A percentile compares a stretch with the other conserved stretches of the same genome.
Conservation (phyloP, 2,113 vertebrate genomes). For the Crotophaga sulcirostris region DNA sequence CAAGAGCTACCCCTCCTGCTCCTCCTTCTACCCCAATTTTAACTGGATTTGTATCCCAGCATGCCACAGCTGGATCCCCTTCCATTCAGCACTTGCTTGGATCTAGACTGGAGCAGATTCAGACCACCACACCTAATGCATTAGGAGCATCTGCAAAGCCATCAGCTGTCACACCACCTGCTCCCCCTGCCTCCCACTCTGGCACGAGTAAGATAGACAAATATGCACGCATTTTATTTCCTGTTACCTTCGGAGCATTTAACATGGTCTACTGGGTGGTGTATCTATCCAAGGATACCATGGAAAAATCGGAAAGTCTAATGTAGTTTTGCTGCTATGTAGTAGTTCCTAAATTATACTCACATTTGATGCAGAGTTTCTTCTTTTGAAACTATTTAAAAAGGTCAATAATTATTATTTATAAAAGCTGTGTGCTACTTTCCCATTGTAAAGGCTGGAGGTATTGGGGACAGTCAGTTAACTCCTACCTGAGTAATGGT, state of each 20-base stretch:
- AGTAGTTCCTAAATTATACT: slow-evolving; percentile 72
- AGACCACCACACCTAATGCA: slow-evolving; percentile 80
- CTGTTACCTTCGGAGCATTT: slow-evolving; percentile 96
- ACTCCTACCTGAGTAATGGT: slow-evolving; percentile 41
- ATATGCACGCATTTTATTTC: slow-evolving; percentile 97
- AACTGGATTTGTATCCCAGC: slow-evolving; percentile 73
- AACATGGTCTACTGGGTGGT: slow-evolving; percentile 99
- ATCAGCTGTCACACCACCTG: slow-evolving; percentile 67
- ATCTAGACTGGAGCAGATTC: slow-evolving; percentile 88
- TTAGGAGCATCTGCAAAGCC: slow-evolving; percentile 78
- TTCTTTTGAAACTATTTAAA: slow-evolving; percentile 80
- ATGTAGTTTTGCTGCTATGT: slow-evolving; percentile 78
- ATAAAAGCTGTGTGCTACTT: slow-evolving; percentile 73
- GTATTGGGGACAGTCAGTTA: slow-evolving; percentile 61
- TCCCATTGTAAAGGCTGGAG: slow-evolving; percentile 70
- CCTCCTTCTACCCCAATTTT: slow-evolving; percentile 84
- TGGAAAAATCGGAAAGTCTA: slow-evolving; percentile 87
- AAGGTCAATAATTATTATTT: slow-evolving; percentile 73
- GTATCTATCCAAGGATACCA: slow-evolving; percentile 97
- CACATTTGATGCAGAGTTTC: slow-evolving; percentile 75
- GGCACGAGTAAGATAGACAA: slow-evolving; percentile 99
- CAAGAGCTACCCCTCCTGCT: slow-evolving; percentile 78
- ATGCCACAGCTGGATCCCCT: slow-evolving; percentile 71
- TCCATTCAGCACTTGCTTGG: slow-evolving; percentile 85
- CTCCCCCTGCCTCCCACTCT: slow-evolving; percentile 75